Conservation (phyloP, 2,113 vertebrate genomes). For the Cavia aperea region DNA sequence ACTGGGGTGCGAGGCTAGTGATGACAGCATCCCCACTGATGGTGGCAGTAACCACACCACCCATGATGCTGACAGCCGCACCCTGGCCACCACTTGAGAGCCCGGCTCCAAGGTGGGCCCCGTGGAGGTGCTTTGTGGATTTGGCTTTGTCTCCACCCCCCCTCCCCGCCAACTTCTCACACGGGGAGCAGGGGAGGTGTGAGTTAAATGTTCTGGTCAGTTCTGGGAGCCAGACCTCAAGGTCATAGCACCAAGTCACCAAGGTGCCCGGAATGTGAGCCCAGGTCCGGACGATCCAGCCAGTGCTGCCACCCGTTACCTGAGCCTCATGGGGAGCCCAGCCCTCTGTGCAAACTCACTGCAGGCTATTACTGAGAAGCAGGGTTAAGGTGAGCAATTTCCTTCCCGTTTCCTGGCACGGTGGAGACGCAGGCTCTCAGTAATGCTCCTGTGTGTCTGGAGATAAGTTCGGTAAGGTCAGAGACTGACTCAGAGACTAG, state of each 20-base stretch:
- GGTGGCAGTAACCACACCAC: rapidly evolving
- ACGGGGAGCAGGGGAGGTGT: rapidly evolving
- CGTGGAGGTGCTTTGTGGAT: rapidly evolving
- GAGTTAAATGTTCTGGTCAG: background rate
- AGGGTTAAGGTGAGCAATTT: too few species aligned
- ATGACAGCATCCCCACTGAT: rapidly evolving
- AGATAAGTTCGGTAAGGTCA: too few species aligned
- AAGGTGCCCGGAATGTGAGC: background rate
- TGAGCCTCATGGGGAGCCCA: background rate
- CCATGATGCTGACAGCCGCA: rapidly evolving
- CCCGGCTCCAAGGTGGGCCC: background rate
- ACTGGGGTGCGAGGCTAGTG: background rate
- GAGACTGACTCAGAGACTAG: background rate
- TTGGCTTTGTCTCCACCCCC: rapidly evolving
- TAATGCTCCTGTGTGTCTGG: rapidly evolving
- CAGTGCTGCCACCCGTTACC: background rate
- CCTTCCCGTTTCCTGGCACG: background rate
- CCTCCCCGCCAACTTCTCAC: rapidly evolving
- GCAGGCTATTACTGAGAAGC: background rate
- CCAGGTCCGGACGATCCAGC: background rate
- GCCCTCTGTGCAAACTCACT: too few species aligned
- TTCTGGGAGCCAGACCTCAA: background rate
- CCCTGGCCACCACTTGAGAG: background rate
- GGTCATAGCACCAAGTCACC: background rate
- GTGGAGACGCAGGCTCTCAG: rapidly evolving